Evolutionary conservation across 2,888 invertebrate species (phyloP).

Genomic region (Rhamphomyia laevipes): DNA sequence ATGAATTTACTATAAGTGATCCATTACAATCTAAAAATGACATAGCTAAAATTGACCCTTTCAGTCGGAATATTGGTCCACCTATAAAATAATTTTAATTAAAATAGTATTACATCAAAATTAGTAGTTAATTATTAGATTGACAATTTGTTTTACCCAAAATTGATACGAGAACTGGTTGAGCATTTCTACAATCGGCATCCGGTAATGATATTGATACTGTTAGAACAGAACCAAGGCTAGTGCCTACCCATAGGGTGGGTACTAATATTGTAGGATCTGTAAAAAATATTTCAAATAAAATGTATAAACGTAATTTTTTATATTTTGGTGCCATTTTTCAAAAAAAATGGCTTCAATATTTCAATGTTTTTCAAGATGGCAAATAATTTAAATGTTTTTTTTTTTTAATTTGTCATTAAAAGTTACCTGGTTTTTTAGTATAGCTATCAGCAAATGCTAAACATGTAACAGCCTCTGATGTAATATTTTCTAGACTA

Average conservation of each 20-base stretch:
- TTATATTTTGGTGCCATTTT: not conserved
- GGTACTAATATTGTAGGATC: conserved; percentile 74
- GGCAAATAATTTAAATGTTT: not conserved
- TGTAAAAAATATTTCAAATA: conserved; percentile 28
- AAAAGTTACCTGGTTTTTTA: conserved; percentile 92
- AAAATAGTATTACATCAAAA: too few relatives aligned
- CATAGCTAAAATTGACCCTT: conserved; percentile 88
- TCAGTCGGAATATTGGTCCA: conserved; percentile 91
- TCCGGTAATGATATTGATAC: conserved; percentile 76
- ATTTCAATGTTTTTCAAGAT: too few relatives aligned
- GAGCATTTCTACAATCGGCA: conserved; percentile 67
- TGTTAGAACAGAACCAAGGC: conserved; percentile 89
- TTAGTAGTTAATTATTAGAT: not conserved
- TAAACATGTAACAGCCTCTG: conserved; percentile 91
- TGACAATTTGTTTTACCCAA: conserved; percentile 49
- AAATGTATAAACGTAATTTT: not conserved
- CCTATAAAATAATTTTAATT: conserved; percentile 56
- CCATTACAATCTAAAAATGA: conserved; percentile 95
- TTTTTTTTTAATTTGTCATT: too few relatives aligned
- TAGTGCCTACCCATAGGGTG: conserved; percentile 96
- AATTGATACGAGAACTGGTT: conserved; percentile 79
- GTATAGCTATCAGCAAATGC: conserved; percentile 92
- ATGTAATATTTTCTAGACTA: conserved; percentile 91
- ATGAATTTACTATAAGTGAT: conserved; percentile 77
- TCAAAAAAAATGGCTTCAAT: not conserved